Evolutionary conservation across 2,113 vertebrate genomes (phyloP).

Genomic region (Capreolus pygargus): DNA sequence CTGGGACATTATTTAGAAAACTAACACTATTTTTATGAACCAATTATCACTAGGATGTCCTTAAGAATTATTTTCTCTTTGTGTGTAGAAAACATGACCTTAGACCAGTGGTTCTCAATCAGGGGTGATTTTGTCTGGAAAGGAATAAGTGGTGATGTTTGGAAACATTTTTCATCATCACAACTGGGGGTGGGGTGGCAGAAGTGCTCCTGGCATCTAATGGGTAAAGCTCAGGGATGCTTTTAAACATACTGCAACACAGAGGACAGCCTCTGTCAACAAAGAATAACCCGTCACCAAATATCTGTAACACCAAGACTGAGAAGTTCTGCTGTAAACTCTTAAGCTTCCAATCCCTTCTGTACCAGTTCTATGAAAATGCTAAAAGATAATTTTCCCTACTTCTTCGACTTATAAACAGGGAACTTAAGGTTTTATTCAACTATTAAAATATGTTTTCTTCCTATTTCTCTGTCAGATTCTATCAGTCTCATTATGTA

Average conservation of each 20-base stretch:
- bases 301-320: accelerated
- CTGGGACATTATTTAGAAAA: background rate
- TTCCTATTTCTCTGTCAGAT: background rate
- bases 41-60: background rate
- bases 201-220: background rate
- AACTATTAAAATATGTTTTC: background rate
- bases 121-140: background rate
- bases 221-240: background rate
- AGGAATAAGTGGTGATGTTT: background rate
- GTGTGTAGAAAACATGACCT: background rate
- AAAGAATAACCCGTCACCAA: background rate
- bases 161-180: background rate
- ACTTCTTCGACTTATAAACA: background rate
- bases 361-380: background rate
- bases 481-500: background rate
- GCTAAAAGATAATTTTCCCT: background rate
- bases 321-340: background rate
- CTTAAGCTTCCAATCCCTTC: background rate
- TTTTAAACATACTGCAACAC: background rate
- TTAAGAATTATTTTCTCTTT: background rate
- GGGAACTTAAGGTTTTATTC: background rate
- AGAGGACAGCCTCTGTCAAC: background rate
- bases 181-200: accelerated
- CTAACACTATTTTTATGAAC: background rate
- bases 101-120: background rate